Conservation (phyloP, 2,113 vertebrate genomes). For the Aplodontia rufa region DNA sequence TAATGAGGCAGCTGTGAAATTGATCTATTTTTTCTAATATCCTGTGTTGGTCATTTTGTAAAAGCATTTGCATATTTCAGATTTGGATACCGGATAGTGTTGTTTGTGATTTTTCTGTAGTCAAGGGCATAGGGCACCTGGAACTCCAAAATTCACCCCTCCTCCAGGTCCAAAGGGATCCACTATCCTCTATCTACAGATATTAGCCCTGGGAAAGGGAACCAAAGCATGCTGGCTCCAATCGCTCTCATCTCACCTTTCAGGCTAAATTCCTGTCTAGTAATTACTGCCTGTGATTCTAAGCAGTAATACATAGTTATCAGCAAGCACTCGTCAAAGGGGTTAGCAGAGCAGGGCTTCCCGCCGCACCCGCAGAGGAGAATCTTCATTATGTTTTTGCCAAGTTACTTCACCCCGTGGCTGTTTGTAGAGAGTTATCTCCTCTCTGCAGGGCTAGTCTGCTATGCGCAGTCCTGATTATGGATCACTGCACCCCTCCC, state of each 20-base stretch:
- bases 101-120: neutral
- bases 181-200: neutral
- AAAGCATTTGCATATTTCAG: neutral
- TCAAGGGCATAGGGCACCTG: neutral
- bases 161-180: neutral
- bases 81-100: neutral
- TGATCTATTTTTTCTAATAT: neutral
- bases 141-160: neutral
- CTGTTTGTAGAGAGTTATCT: constrained; percentile 31
- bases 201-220: neutral
- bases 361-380: neutral
- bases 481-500: neutral
- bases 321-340: constrained; percentile 40
- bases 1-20: neutral
- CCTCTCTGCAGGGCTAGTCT: neutral
- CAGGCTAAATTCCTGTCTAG: constrained; percentile 33
- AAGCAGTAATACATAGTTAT: constrained; percentile 33
- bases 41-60: neutral
- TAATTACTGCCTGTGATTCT: constrained; percentile 61
- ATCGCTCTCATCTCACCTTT: constrained; percentile 41
- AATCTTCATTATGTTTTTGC: constrained; percentile 23
- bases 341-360: constrained; percentile 43
- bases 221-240: neutral
- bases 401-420: neutral
- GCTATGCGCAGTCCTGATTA: neutral